These are phyloP conservation scores for Labroides dimidiatus DNA, from an alignment of 2,797 vertebrate genomes.

Conservation along the genomic window DNA sequence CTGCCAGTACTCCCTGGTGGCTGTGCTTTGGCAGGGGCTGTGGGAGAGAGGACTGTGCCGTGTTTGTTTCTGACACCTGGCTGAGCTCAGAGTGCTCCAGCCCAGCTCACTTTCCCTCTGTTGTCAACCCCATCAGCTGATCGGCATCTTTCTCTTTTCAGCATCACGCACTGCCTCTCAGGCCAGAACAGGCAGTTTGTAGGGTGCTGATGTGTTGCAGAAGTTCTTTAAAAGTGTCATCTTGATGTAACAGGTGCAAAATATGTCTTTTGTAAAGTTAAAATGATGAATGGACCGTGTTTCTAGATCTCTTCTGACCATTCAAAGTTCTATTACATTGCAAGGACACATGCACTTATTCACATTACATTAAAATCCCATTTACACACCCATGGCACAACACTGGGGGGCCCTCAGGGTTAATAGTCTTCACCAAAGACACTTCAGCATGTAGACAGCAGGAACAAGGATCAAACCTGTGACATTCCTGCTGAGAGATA, in stretches of 20 bases:
- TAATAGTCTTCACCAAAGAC: no score
- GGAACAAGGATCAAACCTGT: no score
- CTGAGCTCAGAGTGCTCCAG: constrained; percentile 38
- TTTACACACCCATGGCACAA: no score
- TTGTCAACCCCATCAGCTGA: constrained; percentile 34
- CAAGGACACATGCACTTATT: no score
- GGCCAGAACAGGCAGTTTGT: not conserved
- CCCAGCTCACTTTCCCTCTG: constrained; percentile 41
- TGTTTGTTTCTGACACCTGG: constrained; percentile 72
- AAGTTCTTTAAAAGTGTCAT: not conserved
- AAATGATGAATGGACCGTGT: no score
- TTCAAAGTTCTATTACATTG: no score
- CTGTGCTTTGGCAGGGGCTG: constrained; percentile 60
- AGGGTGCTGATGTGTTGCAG: not conserved
- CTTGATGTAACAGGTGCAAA: not conserved
- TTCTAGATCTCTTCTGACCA: no score
- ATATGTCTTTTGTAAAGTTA: not conserved
- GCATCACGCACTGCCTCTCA: not conserved
- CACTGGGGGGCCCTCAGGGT: no score
- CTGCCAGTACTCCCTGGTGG: constrained; percentile 70
- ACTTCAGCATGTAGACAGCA: no score
- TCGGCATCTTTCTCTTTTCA: constrained; percentile 21
- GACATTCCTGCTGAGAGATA: no score
- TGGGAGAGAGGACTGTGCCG: constrained; percentile 57
- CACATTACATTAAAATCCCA: no score